Conservation (phyloP, 2,797 vertebrate species). For the Tauraco hartlaubi region DNA sequence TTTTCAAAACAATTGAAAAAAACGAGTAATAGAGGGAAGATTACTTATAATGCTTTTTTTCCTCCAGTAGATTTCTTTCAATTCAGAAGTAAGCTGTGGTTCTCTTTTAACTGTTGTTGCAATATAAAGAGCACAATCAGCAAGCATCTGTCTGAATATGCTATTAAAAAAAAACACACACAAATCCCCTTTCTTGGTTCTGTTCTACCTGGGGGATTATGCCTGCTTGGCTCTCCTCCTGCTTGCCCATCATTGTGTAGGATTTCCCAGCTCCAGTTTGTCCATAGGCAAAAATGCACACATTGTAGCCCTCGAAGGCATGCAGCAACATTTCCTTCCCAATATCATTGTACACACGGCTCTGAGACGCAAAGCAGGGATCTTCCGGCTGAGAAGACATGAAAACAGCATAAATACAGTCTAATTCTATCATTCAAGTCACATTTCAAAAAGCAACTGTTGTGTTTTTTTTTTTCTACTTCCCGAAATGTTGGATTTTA, state of each 20-base stretch:
- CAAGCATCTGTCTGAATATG: neutral
- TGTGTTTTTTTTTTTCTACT: neutral
- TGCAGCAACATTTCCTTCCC: constrained; percentile 98
- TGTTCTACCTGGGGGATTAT: constrained; percentile 94
- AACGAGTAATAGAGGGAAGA: neutral
- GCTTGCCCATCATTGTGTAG: constrained; percentile 99
- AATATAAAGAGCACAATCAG: neutral
- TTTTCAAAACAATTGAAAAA: too few relatives aligned
- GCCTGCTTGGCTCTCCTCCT: constrained; percentile 97
- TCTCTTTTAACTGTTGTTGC: neutral
- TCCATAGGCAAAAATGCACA: constrained; percentile 98
- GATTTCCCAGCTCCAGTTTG: constrained; percentile 98
- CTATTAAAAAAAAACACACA: neutral
- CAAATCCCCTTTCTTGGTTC: neutral
- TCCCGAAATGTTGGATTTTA: neutral
- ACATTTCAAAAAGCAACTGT: neutral
- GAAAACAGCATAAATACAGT: neutral
- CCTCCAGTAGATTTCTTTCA: neutral
- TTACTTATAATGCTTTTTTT: neutral
- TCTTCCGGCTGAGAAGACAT: constrained; percentile 88
- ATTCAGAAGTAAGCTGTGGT: neutral
- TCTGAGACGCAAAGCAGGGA: constrained; percentile 94
- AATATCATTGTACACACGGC: constrained; percentile 96
- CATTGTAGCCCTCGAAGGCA: constrained; percentile 98
- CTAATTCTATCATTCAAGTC: neutral